These are phyloP conservation scores for Parazoanthus atlanticus DNA, from an alignment of 92 coral and sea anemone genomes.

Conservation along the genomic window DNA sequence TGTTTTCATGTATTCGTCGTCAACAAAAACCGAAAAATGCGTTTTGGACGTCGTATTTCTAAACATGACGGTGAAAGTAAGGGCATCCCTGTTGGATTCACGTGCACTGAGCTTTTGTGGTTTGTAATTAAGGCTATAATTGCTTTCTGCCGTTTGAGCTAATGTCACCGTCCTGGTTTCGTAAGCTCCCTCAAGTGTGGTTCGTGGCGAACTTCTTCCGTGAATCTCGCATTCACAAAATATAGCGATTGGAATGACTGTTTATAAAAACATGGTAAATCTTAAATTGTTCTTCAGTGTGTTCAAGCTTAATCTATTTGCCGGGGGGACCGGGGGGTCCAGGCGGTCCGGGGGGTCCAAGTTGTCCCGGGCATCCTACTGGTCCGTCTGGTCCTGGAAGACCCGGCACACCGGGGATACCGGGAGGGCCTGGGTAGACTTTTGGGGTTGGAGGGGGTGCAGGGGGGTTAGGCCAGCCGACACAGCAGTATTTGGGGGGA, in stretches of 20 bases:
- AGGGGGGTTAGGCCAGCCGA: conserved; percentile 42
- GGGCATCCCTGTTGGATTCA: too few species aligned
- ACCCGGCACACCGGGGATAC: conserved; percentile 12
- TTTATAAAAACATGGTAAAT: not conserved
- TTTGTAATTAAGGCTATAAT: too few species aligned
- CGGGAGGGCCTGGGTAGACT: conserved; percentile 32
- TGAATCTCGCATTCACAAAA: not conserved
- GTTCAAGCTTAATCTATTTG: not conserved
- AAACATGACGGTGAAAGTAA: too few species aligned
- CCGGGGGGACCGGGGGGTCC: conserved; percentile 44
- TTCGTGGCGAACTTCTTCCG: not conserved
- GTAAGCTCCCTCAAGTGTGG: too few species aligned
- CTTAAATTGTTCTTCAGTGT: not conserved
- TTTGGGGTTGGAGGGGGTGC: conserved; percentile 32
- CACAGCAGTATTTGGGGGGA: conserved; percentile 43
- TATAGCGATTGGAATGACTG: not conserved
- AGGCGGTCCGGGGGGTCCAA: conserved; percentile 29
- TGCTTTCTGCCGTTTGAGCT: too few species aligned
- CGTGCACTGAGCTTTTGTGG: too few species aligned
- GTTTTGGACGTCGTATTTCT: too few species aligned
- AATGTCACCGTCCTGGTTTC: too few species aligned
- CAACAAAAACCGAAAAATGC: too few species aligned
- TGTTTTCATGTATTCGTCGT: too few species aligned
- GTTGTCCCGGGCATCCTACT: conserved; percentile 25
- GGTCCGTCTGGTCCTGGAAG: conserved; percentile 41